Evolutionary conservation across 2,888 invertebrate species (phyloP).

Genomic region (Limnephilus lunatus): DNA sequence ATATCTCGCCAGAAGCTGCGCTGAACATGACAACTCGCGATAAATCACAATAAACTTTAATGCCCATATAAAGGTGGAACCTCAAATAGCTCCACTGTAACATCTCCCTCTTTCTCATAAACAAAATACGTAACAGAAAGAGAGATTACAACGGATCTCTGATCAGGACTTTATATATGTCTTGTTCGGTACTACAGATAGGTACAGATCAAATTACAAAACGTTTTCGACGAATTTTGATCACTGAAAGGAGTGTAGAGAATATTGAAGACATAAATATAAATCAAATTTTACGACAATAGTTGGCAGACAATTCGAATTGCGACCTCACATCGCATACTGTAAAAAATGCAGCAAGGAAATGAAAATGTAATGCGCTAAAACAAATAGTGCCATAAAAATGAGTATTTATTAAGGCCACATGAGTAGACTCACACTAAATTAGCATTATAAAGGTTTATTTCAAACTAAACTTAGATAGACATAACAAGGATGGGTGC

Average conservation of each 20-base stretch:
- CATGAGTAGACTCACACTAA: not conserved
- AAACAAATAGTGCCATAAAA: not conserved
- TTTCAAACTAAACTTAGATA: not conserved
- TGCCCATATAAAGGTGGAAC: not conserved
- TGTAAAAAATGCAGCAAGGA: no score
- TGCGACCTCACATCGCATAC: not conserved
- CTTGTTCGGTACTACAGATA: not conserved
- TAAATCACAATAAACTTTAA: not conserved
- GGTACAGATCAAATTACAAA: not conserved
- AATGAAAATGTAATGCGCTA: not conserved
- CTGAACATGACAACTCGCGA: not conserved
- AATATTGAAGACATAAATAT: not conserved
- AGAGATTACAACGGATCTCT: not conserved
- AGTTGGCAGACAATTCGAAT: not conserved
- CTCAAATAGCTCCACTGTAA: not conserved
- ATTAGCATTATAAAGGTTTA: not conserved
- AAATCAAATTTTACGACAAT: not conserved
- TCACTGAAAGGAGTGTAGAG: not conserved
- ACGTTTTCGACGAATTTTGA: not conserved
- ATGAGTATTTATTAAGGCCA: not conserved
- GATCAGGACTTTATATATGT: not conserved
- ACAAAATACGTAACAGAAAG: not conserved
- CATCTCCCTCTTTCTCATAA: not conserved
- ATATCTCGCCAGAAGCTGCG: slow-evolving; percentile 3
- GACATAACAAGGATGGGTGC: not conserved